These are phyloP conservation scores for Dolichomitus sp. DNA, from an alignment of 2,888 invertebrate species.

Conservation along the genomic window DNA sequence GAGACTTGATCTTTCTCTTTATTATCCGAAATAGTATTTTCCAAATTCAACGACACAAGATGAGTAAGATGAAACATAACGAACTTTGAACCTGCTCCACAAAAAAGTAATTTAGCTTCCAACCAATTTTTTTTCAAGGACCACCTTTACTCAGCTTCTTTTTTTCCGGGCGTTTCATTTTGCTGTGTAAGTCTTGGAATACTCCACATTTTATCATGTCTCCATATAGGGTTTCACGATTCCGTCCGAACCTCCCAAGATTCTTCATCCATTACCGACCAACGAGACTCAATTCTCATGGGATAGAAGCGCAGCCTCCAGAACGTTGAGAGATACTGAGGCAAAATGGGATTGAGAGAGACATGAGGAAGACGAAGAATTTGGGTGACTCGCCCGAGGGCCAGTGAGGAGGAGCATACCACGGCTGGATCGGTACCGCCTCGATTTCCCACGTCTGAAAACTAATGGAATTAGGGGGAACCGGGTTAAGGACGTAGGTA, in stretches of 20 bases:
- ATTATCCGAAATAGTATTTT: neutral
- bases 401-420: conserved; percentile 17
- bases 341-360: conserved; percentile 10
- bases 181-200: neutral
- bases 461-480: conserved; percentile 66
- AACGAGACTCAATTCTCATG: conserved; percentile 52
- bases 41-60: neutral
- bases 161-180: neutral
- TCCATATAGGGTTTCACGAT: neutral
- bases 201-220: conserved; percentile 5
- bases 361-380: conserved; percentile 45
- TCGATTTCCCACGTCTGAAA: conserved; percentile 73
- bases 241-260: conserved; percentile 23
- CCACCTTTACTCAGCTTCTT: neutral
- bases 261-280: conserved; percentile 60
- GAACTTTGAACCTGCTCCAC: neutral
- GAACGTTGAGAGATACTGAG: conserved; percentile 28
- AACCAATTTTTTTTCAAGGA: neutral
- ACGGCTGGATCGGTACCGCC: conserved; percentile 56
- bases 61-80: neutral
- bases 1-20: neutral
- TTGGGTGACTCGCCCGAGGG: conserved; percentile 53
- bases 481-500: conserved; percentile 64
- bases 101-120: neutral
- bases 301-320: conserved; percentile 25